Evolutionary conservation across 2,113 vertebrate species (phyloP).

Genomic region (Oncorhynchus tshawytscha): DNA sequence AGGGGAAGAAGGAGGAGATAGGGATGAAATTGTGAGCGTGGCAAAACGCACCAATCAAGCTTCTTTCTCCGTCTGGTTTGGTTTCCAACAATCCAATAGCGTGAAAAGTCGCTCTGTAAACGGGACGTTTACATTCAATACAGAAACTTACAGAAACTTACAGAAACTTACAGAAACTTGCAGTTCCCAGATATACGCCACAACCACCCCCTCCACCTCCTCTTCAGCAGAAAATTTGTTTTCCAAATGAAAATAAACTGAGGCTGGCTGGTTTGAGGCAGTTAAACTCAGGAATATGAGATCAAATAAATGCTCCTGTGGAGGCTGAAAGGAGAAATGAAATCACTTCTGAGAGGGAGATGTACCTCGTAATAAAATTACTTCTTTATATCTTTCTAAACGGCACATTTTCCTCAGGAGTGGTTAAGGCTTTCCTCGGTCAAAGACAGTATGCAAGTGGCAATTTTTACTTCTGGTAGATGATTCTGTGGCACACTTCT

Average conservation of each 20-base stretch:
- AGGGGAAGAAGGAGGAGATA: background rate
- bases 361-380: conserved; percentile 81
- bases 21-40: background rate
- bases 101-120: conserved; percentile 13
- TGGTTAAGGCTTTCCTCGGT: conserved; percentile 72
- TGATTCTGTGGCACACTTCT: conserved; percentile 75
- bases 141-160: conserved; percentile 53
- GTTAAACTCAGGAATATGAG: conserved; percentile 78
- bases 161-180: conserved; percentile 58
- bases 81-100: conserved; percentile 43
- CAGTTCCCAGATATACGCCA: conserved; percentile 32
- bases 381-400: conserved; percentile 82
- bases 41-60: background rate
- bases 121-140: conserved; percentile 69
- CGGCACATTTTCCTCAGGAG: conserved; percentile 73
- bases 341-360: conserved; percentile 76
- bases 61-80: conserved; percentile 33
- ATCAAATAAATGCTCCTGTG: conserved; percentile 81
- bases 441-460: conserved; percentile 77
- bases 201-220: conserved; percentile 52
- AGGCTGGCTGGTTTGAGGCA: conserved; percentile 73
- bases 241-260: conserved; percentile 84
- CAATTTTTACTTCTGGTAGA: conserved; percentile 72
- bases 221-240: conserved; percentile 79
- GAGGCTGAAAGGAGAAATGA: conserved; percentile 77